Conservation (phyloP, 2,888 invertebrate genomes). For the Smittia aterrima region DNA sequence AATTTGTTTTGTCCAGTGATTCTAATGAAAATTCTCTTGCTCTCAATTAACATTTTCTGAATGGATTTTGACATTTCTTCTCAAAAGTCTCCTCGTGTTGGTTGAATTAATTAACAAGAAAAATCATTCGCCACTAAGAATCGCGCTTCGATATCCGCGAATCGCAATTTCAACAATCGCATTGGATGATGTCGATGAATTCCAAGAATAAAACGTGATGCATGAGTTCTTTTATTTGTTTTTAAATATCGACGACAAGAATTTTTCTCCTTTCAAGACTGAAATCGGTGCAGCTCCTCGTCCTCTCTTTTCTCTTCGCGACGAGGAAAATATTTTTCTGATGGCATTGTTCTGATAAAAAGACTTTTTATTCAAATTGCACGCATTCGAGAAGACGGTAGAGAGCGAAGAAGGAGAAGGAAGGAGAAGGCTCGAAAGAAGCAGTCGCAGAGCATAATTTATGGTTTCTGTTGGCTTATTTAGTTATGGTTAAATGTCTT, state of each 20-base stretch:
- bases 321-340: background rate
- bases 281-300: too few relatives aligned
- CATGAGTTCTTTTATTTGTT: conserved; percentile 38
- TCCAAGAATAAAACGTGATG: conserved; percentile 38
- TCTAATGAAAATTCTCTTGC: too few relatives aligned
- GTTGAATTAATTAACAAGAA: background rate
- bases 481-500: conserved; percentile 34
- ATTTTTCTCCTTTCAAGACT: background rate
- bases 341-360: conserved; percentile 33
- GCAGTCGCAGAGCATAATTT: conserved; percentile 32
- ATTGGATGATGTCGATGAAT: conserved; percentile 39
- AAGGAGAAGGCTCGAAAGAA: background rate
- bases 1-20: too few relatives aligned
- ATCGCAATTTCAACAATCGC: conserved; percentile 25
- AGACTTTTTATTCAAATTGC: conserved; percentile 34
- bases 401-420: background rate
- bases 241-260: background rate
- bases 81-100: background rate
- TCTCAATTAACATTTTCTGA: too few relatives aligned
- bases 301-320: background rate
- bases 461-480: conserved; percentile 34
- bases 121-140: background rate
- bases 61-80: too few relatives aligned
- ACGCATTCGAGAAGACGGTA: conserved; percentile 10
- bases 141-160: background rate